Conservation (phyloP, 2,888 invertebrate species). For the Thereva nobilitata region DNA sequence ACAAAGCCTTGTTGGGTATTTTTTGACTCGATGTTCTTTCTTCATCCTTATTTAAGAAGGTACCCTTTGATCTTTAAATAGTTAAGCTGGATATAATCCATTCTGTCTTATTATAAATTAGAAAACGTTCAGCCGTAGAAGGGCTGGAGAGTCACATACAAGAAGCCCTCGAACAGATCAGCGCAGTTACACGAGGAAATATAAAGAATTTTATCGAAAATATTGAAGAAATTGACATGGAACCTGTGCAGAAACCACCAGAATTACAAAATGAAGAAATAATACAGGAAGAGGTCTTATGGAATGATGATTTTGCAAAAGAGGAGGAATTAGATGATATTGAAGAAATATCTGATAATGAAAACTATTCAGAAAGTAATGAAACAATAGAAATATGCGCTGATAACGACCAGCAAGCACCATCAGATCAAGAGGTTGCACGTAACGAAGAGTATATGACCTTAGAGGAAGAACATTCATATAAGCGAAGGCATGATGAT, state of each 20-base stretch:
- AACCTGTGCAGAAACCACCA: slow-evolving; percentile 41
- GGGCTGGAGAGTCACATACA: slow-evolving; percentile 51
- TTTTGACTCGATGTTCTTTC: slow-evolving; percentile 56
- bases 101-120: too few relatives aligned
- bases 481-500: too few relatives aligned
- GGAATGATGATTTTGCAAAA: not conserved
- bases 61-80: too few relatives aligned
- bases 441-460: too few relatives aligned
- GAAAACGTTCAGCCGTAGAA: not conserved
- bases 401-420: not conserved
- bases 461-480: too few relatives aligned
- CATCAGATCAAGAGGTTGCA: not conserved
- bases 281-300: not conserved
- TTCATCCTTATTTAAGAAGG: slow-evolving; percentile 55
- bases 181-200: slow-evolving; percentile 47
- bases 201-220: slow-evolving; percentile 30
- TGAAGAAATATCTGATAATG: not conserved
- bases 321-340: not conserved
- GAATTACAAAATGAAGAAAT: not conserved
- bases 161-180: slow-evolving; percentile 54
- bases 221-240: slow-evolving; percentile 11
- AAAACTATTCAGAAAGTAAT: not conserved
- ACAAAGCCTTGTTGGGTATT: slow-evolving; percentile 55
- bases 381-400: not conserved
- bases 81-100: too few relatives aligned